phyloP scores from a whole-genome alignment of 2,797 vertebrate genomes.

The Phoeniculus purpureus region DNA sequence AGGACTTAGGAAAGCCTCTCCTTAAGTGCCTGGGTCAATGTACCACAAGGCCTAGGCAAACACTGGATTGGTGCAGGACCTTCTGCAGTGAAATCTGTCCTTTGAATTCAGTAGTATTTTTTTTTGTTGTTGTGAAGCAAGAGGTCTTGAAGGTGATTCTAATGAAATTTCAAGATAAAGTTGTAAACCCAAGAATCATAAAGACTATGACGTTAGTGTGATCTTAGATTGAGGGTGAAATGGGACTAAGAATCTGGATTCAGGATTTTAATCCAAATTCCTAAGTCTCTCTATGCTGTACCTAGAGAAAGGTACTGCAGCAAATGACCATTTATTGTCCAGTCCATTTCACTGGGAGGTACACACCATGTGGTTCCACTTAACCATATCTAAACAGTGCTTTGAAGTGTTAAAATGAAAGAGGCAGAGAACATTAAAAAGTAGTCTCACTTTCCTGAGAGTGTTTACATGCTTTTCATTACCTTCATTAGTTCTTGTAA shows the following conservation, averaged over 20 bases:
- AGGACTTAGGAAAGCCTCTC: not conserved
- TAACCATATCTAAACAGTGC: not conserved
- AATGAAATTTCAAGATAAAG: not conserved
- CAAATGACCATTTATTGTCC: not conserved
- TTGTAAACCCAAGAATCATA: not conserved
- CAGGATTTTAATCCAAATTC: not conserved
- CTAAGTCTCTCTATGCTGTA: not conserved
- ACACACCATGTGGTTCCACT: accelerated
- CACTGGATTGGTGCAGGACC: not conserved
- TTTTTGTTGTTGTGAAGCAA: not conserved
- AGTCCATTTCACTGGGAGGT: not conserved
- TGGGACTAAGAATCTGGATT: not conserved
- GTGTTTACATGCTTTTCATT: slow-evolving; percentile 34
- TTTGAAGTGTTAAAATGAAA: not conserved
- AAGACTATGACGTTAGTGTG: not conserved
- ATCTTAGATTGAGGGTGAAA: not conserved
- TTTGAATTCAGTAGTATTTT: not conserved
- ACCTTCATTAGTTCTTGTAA: slow-evolving; percentile 97
- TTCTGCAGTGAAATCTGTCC: not conserved
- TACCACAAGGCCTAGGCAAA: not conserved
- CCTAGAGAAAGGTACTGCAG: not conserved
- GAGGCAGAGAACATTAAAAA: not conserved
- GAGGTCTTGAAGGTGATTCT: not conserved
- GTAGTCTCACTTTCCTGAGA: not conserved
- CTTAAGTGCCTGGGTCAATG: not conserved